These are phyloP conservation scores for Perognathus longimembris DNA, from an alignment of 2,113 vertebrate genomes.

Conservation along the genomic window DNA sequence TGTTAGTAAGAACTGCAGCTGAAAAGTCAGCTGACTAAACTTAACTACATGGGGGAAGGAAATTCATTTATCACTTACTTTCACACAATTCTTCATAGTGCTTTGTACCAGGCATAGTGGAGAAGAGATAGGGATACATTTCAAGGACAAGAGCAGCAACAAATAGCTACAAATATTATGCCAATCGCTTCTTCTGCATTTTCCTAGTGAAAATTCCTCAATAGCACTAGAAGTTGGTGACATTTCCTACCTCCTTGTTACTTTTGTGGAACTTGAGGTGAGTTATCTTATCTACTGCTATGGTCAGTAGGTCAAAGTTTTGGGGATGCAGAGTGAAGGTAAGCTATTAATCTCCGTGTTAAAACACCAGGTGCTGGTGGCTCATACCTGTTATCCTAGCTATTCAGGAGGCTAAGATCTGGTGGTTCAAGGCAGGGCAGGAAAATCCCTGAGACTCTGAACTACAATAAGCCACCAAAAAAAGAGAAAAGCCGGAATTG, in stretches of 20 bases:
- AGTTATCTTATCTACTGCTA: not conserved
- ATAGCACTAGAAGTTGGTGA: not conserved
- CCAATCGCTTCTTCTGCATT: not conserved
- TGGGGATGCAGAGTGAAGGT: not conserved
- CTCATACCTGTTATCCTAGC: too few species aligned
- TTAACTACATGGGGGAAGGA: not conserved
- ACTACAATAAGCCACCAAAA: too few species aligned
- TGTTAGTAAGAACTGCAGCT: not conserved
- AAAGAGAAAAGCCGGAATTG: too few species aligned
- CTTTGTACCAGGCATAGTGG: not conserved
- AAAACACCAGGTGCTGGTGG: too few species aligned
- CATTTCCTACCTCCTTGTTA: conserved; percentile 33
- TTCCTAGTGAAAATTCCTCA: not conserved
- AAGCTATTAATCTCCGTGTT: not conserved
- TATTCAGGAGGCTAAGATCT: too few species aligned
- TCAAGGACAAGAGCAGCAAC: not conserved
- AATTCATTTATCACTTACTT: not conserved
- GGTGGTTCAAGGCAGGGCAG: too few species aligned
- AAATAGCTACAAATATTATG: not conserved
- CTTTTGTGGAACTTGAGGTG: not conserved
- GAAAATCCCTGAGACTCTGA: too few species aligned
- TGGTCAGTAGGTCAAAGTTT: not conserved
- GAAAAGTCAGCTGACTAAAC: not conserved
- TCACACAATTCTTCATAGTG: not conserved
- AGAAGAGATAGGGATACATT: not conserved